Evolutionary conservation across 2,888 invertebrate genomes (phyloP), one percentile per base, ranked within the genome.

Genomic region (Eupithecia centaureata): DNA sequence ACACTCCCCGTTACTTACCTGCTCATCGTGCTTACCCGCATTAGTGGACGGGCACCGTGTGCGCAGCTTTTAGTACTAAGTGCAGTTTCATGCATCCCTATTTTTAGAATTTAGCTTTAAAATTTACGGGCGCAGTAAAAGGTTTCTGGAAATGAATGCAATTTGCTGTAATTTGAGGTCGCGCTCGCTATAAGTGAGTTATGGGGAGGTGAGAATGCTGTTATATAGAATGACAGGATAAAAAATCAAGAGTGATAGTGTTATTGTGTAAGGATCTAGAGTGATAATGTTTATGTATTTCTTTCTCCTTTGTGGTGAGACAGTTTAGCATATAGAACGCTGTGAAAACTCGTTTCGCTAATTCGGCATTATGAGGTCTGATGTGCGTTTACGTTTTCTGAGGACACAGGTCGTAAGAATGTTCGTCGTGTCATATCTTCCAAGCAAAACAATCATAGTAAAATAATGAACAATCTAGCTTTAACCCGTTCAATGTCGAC

Each of bases 61-160:
- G 47, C 25, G 15, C 47, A 51, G 63, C 63, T 64, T 64, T 64
- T 64, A 64, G 63, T 42, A 57, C 47, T 58, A 64, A 71, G 68
- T 72, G 71, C 65, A 67, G 60, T 72, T 65, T 35, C 69, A 61
- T 69, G 72, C 65, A 58, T 56, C 58, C 63, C 61, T 65, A 22
- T 51, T 25, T 58, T 60, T 33, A 65, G 67, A 32, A 54, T 54
- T 60, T 18, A 65, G 64, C 47, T 58, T 47, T 59, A 27, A 15
- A 61, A 71, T 66, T 62, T 71, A 67, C 33, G 33, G 51, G 35
- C 25, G 30, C n/a, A 12, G 13, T 28, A 54, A 59, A 56, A 35
- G 59, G 58, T 59, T 58, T 42, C 30, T 56, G 63, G 57, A 25
- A 47, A 63, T 63, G 63, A 58, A 42, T 58, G 42, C 18, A 12